Conservation (phyloP, 2,888 invertebrate species). For the Oscheius sp. region DNA sequence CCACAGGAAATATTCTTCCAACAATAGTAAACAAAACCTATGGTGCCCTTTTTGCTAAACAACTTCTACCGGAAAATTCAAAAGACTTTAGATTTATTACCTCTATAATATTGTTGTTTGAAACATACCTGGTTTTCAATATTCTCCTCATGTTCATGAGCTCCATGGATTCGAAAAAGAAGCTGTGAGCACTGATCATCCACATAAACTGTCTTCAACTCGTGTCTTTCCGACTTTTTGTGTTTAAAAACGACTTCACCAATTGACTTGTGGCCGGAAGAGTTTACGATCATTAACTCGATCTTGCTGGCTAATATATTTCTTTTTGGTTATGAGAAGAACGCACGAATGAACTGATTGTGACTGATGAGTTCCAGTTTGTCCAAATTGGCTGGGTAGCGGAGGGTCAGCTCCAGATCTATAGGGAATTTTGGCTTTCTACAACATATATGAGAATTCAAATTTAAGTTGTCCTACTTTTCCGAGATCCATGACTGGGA, state of each 20-base stretch:
- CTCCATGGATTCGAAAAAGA: slow-evolving; percentile 41
- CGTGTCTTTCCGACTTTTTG: slow-evolving; percentile 46
- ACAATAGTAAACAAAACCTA: too few relatives aligned
- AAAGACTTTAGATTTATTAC: too few relatives aligned
- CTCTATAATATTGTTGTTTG: too few relatives aligned
- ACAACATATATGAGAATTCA: not conserved
- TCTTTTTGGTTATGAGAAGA: not conserved
- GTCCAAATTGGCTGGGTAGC: slow-evolving; percentile 50
- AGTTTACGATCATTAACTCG: slow-evolving; percentile 28
- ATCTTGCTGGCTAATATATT: not conserved
- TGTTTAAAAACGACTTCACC: slow-evolving; percentile 51
- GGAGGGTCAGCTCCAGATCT: slow-evolving; percentile 45
- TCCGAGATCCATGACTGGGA: slow-evolving; percentile 52
- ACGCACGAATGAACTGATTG: slow-evolving; percentile 55
- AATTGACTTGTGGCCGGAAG: slow-evolving; percentile 36
- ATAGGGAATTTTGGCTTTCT: slow-evolving; percentile 46
- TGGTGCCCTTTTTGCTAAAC: not conserved
- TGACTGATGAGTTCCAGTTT: slow-evolving; percentile 58
- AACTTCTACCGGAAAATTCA: too few relatives aligned
- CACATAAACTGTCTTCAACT: slow-evolving; percentile 59
- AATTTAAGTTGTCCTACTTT: slow-evolving; percentile 42
- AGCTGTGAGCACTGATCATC: slow-evolving; percentile 48
- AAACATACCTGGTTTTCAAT: slow-evolving; percentile 37
- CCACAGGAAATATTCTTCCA: too few relatives aligned
- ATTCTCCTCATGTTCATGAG: slow-evolving; percentile 45